Evolutionary conservation across 2,113 vertebrate species (phyloP).

Genomic region (Lycaon pictus): DNA sequence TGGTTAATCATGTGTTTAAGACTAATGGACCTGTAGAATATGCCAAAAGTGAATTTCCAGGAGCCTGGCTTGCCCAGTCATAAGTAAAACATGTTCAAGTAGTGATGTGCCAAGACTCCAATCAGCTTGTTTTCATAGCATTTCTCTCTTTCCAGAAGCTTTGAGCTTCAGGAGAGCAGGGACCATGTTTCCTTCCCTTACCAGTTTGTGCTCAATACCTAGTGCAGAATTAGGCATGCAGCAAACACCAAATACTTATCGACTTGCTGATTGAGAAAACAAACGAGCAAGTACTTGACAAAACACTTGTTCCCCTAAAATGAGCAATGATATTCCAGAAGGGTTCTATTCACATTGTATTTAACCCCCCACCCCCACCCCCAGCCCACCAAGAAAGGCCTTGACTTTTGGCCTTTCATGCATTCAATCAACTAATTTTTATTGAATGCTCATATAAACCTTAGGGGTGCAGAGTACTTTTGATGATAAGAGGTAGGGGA

Average conservation of each 20-base stretch:
- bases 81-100: background rate
- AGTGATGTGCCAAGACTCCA: background rate
- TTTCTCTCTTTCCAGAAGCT: constrained; percentile 27
- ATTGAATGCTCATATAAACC: background rate
- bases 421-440: constrained; percentile 35
- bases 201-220: background rate
- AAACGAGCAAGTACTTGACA: background rate
- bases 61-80: background rate
- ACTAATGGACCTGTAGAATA: background rate
- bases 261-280: background rate
- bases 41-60: background rate
- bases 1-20: background rate
- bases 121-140: background rate
- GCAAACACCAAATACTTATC: background rate
- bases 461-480: background rate
- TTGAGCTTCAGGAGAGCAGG: background rate
- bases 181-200: background rate
- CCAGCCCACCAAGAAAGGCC: background rate
- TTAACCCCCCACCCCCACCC: background rate
- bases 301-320: background rate
- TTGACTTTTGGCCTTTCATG: constrained; percentile 21
- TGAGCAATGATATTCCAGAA: background rate
- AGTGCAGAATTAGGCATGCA: background rate
- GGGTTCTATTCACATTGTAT: background rate
- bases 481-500: background rate